Conservation (phyloP, 1,140 invertebrate genomes). For the Drosophila oshimai region DNA sequence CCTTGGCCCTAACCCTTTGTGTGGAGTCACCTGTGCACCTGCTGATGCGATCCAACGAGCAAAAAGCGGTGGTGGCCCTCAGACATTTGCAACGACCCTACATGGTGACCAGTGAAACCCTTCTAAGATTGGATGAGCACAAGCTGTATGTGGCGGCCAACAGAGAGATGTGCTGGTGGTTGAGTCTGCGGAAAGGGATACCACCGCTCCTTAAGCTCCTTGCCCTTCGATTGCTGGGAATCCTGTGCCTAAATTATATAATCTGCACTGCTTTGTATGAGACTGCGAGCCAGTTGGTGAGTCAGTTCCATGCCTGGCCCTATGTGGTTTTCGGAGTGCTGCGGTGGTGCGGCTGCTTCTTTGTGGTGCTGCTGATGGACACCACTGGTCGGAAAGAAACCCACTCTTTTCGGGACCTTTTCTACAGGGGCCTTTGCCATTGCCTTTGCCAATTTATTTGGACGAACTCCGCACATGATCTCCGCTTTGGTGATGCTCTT, state of each 20-base stretch:
- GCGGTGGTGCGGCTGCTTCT: conserved; percentile 51
- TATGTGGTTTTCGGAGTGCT: conserved; percentile 49
- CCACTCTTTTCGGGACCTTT: conserved; percentile 54
- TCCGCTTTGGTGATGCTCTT: conserved; percentile 51
- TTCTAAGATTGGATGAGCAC: conserved; percentile 67
- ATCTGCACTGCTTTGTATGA: conserved; percentile 36
- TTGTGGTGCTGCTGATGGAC: conserved; percentile 53
- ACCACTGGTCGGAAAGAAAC: conserved; percentile 62
- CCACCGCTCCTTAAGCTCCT: conserved; percentile 56
- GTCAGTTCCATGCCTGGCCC: conserved; percentile 53
- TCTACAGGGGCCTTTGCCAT: conserved; percentile 56
- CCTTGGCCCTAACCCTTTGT: conserved; percentile 38
- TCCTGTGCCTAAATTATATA: conserved; percentile 50
- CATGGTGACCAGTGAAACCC: conserved; percentile 68
- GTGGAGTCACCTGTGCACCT: conserved; percentile 68
- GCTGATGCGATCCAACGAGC: conserved; percentile 51
- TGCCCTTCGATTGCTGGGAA: conserved; percentile 39
- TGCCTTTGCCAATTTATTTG: conserved; percentile 42
- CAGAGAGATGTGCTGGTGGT: conserved; percentile 21
- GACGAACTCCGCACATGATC: conserved; percentile 27
- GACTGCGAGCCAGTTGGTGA: conserved; percentile 21
- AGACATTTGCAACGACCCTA: conserved; percentile 63
- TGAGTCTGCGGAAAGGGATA: conserved; percentile 18
- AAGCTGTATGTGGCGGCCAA: conserved; percentile 61
- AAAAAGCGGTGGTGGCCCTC: conserved; percentile 49